A percentile compares a stretch with the other conserved stretches of the same genome.
These are phyloP conservation scores for Pionites leucogaster DNA, from an alignment of 2,113 vertebrate species.

Conservation along the genomic window DNA sequence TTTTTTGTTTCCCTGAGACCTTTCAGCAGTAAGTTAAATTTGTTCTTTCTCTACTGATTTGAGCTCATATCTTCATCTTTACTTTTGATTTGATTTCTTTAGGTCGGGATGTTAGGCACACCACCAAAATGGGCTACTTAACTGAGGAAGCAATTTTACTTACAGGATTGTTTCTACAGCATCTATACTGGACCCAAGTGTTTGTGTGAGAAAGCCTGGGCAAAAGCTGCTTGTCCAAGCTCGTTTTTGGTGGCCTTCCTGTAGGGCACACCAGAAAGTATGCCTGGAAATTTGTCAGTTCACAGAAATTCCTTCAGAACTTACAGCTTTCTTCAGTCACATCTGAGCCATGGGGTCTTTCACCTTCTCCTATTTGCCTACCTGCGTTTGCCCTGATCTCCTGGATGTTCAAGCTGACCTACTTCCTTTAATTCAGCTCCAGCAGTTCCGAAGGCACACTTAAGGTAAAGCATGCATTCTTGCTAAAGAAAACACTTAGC, in stretches of 20 bases:
- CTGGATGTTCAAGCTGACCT: neutral
- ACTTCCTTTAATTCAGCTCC: neutral
- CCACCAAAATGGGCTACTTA: neutral
- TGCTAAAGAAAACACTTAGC: neutral
- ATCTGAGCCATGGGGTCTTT: neutral
- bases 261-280: accelerated
- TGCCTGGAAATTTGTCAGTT: neutral
- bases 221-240: neutral
- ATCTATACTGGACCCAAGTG: neutral
- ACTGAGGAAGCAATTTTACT: neutral
- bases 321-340: neutral
- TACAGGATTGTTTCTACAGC: neutral
- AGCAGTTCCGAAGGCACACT: neutral
- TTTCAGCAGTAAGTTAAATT: neutral
- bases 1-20: slow-evolving; percentile 4
- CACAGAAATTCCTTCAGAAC: neutral
- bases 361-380: neutral
- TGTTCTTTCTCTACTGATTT: slow-evolving; percentile 24
- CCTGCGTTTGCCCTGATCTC: neutral
- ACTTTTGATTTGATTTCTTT: slow-evolving; percentile 34
- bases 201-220: neutral
- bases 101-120: neutral
- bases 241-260: neutral
- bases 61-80: neutral
- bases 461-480: neutral